A percentile compares a stretch with the other conserved stretches of the same genome.
Conservation (phyloP, 2,888 invertebrate species). For the Nebria brevicollis region DNA sequence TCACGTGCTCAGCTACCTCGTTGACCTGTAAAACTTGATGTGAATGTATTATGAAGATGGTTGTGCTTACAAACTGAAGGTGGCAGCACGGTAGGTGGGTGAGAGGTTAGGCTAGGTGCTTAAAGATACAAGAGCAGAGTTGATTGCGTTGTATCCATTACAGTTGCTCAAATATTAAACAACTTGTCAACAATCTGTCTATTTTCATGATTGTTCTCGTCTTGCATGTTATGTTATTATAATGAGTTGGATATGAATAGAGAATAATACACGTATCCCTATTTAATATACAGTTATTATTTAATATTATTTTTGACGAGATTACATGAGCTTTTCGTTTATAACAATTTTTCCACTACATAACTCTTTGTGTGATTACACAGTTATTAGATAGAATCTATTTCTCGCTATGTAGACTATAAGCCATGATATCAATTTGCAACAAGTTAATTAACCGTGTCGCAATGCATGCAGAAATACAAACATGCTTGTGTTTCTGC, state of each 20-base stretch:
- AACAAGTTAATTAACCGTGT: slow-evolving; percentile 15
- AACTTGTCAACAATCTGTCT: slow-evolving; percentile 16
- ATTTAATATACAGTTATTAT: neutral
- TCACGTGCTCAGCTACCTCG: neutral
- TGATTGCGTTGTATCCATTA: neutral
- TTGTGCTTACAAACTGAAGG: neutral
- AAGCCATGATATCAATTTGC: neutral
- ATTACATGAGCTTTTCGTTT: too few relatives aligned
- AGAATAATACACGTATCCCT: too few relatives aligned
- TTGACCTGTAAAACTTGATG: slow-evolving; percentile 10
- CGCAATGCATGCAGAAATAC: neutral
- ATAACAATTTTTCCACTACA: too few relatives aligned
- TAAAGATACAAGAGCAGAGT: neutral
- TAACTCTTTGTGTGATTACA: neutral
- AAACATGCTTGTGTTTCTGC: neutral
- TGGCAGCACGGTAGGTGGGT: neutral
- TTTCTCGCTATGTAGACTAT: neutral
- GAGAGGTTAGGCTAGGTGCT: slow-evolving; percentile 7
- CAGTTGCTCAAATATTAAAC: slow-evolving; percentile 19
- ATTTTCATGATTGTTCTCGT: slow-evolving; percentile 6
- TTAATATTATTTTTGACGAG: neutral
- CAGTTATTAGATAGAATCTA: neutral
- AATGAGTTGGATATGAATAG: neutral
- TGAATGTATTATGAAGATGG: slow-evolving; percentile 16
- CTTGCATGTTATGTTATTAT: slow-evolving; percentile 4